Base-by-base conservation (phyloP, 1,140 invertebrate genomes). In the Bathynomus jamesi region DNA sequence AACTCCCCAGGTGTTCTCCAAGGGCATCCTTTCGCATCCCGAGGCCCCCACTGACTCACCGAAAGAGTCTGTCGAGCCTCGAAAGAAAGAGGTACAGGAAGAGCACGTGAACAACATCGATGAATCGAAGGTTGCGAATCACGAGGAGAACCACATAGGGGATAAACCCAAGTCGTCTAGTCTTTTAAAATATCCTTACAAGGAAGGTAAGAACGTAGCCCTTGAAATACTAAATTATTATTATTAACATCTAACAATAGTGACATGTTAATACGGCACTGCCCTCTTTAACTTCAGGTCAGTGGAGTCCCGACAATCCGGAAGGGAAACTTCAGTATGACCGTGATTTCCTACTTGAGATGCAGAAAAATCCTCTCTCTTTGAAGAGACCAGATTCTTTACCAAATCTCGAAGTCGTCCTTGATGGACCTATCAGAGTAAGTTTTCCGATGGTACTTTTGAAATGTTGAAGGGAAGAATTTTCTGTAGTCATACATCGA, bases 311-410 rank as follows among this genome's bases (percentile, higher is more conserved):
- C 29, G 64, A 70, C 25, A 74, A 70, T 70, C 72, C 79, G 7
- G 83, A 85, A 74, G 83, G 83, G 1, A 85, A 84, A 76, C 83
- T 81, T 68, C 79, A 81, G 28, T 85, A 85, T 79, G 84, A 85
- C 70, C 77, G 84, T 69, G 82, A 82, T 30, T 85, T 85, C 72
- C 77, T 85, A 28, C 72, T 85, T 4, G 79, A 81, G 60, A 71
- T 85, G 28, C 83, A 84, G 72, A 80, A 76, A 76, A 74, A 81
- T 64, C 78, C 89, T 7, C 83, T 87, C 3, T 92, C 91, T 0
- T 87, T 87, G 72, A 84, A 87, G 66, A 91, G 90, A 79, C 93
- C 93, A 2, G 84, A 87, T 70, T 87, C 87, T 78, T 80, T 89
- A 17, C 88, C 83, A 69, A 85, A 87, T 73, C 78, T 88, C 13